These are phyloP conservation scores for Xylocampa areola DNA, from an alignment of 2,888 invertebrate species.

Conservation along the genomic window DNA sequence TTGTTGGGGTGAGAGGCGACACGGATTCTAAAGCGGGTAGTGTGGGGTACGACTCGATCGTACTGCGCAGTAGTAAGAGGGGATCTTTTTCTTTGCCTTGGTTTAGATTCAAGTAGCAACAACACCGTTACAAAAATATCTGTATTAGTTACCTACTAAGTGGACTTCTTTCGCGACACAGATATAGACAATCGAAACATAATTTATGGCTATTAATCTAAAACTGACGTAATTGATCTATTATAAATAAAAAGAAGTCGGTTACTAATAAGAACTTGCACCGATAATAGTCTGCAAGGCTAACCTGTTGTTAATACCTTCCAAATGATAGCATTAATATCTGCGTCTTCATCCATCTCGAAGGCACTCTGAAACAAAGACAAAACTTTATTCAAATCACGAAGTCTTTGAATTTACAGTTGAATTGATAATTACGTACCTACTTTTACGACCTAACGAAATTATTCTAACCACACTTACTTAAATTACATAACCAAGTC, in stretches of 20 bases:
- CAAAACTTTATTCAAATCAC: slow-evolving; percentile 21
- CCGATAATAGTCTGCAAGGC: slow-evolving; percentile 24
- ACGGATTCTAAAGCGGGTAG: slow-evolving; percentile 27
- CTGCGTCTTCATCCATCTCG: slow-evolving; percentile 65
- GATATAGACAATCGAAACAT: slow-evolving; percentile 3
- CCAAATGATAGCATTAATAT: slow-evolving; percentile 62
- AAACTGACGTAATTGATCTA: slow-evolving; percentile 11
- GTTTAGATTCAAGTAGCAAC: slow-evolving; percentile 36
- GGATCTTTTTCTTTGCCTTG: slow-evolving; percentile 57
- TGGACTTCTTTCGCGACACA: slow-evolving; percentile 5
- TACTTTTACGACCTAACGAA: slow-evolving; percentile 29
- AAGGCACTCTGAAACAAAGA: slow-evolving; percentile 62
- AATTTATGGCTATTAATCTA: slow-evolving; percentile 10
- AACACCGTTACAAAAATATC: slow-evolving; percentile 19
- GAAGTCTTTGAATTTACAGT: slow-evolving; percentile 21
- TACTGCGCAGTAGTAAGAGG: slow-evolving; percentile 50
- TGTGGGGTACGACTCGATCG: slow-evolving; percentile 33
- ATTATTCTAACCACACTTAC: slow-evolving; percentile 28
- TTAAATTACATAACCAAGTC: slow-evolving; percentile 59
- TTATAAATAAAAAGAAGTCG: slow-evolving; percentile 28
- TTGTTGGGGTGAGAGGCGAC: slow-evolving; percentile 38
- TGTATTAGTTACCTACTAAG: slow-evolving; percentile 12
- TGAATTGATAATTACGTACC: too few relatives aligned
- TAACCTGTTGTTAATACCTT: slow-evolving; percentile 65
- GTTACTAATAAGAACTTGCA: slow-evolving; percentile 23